Base-by-base conservation (phyloP, 2,888 invertebrate genomes). In the Drosophila gaucha region DNA sequence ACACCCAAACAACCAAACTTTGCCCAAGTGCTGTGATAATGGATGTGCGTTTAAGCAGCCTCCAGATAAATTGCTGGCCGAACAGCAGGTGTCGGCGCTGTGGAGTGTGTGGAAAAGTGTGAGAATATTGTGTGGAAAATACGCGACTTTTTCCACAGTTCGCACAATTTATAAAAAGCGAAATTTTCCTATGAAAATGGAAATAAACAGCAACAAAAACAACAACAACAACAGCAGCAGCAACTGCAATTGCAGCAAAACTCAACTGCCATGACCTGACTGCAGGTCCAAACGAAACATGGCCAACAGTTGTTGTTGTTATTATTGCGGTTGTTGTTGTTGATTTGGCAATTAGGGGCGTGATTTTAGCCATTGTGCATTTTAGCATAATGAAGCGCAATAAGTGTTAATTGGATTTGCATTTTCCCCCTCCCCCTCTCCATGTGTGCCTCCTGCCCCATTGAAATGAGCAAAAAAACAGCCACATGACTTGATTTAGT, bases 321-420 rank as follows among this genome's bases (percentile, higher is more conserved):
- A 58, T 51, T 54, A 2, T 31, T n/a, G 31, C 12, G 14, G 58
- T 14, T 47, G 50, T 51, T 59, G 56, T n/a, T 56, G 73, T 72
- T 71, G 68, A 47, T 57, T 56, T 30, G 65, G 85, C 86, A 84
- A 88, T 85, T 86, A 86, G 84, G 87, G 84, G 88, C 86, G 88
- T 87, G 84, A 87, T 85, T 85, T 86, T 80, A 76, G 71, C 78
- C 73, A 79, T 77, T 86, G 88, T 78, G 68, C 83, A 88, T 79
- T 84, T 80, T 78, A 86, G 78, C 83, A 87, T 83, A 88, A 88
- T 85, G 84, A 88, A 85, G 86, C 74, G 78, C 86, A 85, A 83
- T 74, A 86, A 88, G 85, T 83, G 88, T 85, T 85, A 88, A 85
- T 88, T 85, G 86, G 88, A 86, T 88, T 86, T 86, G 72, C 74